Conservation (phyloP, 2,113 vertebrate species). For the Cettia cetti region DNA sequence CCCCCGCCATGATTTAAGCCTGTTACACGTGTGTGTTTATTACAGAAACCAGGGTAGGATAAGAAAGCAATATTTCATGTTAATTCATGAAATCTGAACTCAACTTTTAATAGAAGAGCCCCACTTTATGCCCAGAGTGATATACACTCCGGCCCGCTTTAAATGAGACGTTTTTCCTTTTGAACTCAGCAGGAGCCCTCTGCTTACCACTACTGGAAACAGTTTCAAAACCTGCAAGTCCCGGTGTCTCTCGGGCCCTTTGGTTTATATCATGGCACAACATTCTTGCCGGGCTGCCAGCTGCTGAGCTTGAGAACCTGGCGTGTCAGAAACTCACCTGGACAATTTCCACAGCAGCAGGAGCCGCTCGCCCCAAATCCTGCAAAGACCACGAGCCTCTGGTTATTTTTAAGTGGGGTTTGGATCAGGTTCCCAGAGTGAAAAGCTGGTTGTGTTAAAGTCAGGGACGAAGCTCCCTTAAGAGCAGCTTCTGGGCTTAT, state of each 20-base stretch:
- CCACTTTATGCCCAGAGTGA: conserved; percentile 47
- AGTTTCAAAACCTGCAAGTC: conserved; percentile 7
- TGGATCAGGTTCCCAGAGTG: not conserved
- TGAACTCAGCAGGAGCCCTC: conserved; percentile 62
- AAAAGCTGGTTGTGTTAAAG: not conserved
- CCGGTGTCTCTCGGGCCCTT: not conserved
- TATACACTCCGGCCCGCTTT: conserved; percentile 2
- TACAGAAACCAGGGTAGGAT: conserved; percentile 40
- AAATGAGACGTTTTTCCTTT: conserved; percentile 52
- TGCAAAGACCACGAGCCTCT: accelerated
- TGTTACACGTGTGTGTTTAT: not conserved
- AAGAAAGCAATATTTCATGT: conserved; percentile 48
- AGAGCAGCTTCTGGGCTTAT: not conserved
- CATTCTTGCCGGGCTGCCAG: conserved; percentile 3
- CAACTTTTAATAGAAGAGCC: conserved; percentile 54
- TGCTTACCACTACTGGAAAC: conserved; percentile 48
- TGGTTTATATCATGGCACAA: conserved; percentile 8
- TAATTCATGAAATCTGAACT: conserved; percentile 62
- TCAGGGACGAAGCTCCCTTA: not conserved
- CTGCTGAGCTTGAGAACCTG: not conserved
- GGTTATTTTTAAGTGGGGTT: not conserved
- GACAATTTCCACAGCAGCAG: not conserved
- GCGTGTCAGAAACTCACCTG: not conserved
- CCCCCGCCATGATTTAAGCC: conserved; percentile 5
- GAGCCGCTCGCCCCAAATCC: accelerated